phyloP scores from a whole-genome alignment of 2,797 vertebrate species.

The Anniella stebbinsi region DNA sequence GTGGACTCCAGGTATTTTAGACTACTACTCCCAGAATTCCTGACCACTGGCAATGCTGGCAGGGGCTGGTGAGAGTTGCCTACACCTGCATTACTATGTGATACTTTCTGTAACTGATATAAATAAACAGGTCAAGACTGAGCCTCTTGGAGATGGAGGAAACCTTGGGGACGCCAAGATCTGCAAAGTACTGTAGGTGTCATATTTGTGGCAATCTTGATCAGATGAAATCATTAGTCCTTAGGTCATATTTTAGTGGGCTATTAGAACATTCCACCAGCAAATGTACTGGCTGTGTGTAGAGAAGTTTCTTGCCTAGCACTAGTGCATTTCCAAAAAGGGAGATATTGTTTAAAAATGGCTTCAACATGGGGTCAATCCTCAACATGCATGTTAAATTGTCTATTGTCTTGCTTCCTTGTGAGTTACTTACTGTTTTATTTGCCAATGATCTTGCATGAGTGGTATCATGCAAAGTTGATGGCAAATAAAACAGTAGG shows the following conservation, averaged over 20 bases:
- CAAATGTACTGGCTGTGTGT: neutral
- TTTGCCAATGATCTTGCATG: neutral
- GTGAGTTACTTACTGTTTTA: neutral
- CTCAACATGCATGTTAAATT: no score
- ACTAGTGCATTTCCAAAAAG: neutral
- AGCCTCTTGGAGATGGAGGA: no score
- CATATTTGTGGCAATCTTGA: neutral
- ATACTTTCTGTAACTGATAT: no score
- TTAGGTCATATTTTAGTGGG: neutral
- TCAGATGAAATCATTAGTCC: neutral
- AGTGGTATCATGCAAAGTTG: neutral
- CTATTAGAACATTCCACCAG: neutral
- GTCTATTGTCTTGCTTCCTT: neutral
- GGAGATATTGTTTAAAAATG: neutral
- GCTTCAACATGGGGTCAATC: neutral
- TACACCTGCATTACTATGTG: no score
- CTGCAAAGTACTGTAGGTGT: neutral
- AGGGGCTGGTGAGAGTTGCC: no score
- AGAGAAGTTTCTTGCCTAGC: neutral
- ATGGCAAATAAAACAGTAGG: no score
- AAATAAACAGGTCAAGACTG: no score
- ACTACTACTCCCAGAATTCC: no score
- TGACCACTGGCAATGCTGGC: no score
- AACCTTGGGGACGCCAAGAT: neutral
- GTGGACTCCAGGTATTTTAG: no score